These are phyloP conservation scores for Microtus pennsylvanicus DNA, from an alignment of 2,113 vertebrate species.

Conservation along the genomic window DNA sequence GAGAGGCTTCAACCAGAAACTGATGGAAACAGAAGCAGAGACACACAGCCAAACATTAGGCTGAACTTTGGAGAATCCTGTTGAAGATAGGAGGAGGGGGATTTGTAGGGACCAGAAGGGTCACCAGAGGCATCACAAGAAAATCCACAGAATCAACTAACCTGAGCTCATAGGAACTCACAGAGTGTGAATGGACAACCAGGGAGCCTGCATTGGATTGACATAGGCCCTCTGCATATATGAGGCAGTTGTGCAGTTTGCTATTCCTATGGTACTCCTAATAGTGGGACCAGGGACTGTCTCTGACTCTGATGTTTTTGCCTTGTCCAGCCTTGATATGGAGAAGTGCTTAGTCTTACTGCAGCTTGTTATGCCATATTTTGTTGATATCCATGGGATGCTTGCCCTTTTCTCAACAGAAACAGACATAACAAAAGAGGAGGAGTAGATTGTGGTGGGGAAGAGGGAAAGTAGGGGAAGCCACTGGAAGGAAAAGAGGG, in stretches of 20 bases:
- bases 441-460: too few species aligned
- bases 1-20: not conserved
- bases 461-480: too few species aligned
- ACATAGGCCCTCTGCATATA: not conserved
- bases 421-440: too few species aligned
- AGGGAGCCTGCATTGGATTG: not conserved
- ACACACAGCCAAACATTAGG: not conserved
- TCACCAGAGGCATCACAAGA: not conserved
- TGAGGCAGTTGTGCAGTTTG: not conserved
- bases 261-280: not conserved
- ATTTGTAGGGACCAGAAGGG: not conserved
- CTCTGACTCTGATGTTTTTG: not conserved
- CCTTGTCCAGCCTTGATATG: not conserved
- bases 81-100: not conserved
- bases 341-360: not conserved
- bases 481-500: too few species aligned
- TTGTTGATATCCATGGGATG: not conserved
- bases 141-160: not conserved
- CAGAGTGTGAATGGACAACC: not conserved
- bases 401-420: not conserved
- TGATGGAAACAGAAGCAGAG: not conserved
- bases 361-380: not conserved
- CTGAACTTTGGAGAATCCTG: not conserved
- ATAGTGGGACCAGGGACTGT: not conserved
- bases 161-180: not conserved